A percentile compares a stretch with the other conserved stretches of the same genome.
phyloP scores from a whole-genome alignment of 2,113 vertebrate genomes.

The Xiphias gladius region DNA sequence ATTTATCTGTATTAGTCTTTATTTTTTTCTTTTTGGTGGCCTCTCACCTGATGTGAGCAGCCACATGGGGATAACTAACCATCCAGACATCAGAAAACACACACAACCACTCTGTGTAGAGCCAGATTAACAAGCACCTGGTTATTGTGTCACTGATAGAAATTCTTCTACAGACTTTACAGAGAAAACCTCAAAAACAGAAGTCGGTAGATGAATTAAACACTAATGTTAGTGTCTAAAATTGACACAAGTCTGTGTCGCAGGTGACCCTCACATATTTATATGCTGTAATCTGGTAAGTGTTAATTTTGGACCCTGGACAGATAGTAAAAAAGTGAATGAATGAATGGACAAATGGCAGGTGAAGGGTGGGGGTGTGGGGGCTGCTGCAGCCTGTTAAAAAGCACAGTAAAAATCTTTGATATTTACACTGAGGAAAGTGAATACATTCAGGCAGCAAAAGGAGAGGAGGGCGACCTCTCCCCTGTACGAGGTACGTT shows the following conservation, averaged over 20 bases:
- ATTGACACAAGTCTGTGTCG: neutral
- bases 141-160: neutral
- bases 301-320: neutral
- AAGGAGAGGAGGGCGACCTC: slow-evolving; percentile 55
- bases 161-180: neutral
- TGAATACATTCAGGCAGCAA: slow-evolving; percentile 87
- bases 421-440: slow-evolving; percentile 81
- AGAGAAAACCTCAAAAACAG: neutral
- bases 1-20: neutral
- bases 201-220: no score
- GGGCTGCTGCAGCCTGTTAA: slow-evolving; percentile 66
- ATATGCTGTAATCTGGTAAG: neutral
- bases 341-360: slow-evolving; percentile 27
- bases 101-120: slow-evolving; percentile 1
- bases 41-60: neutral
- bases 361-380: slow-evolving; percentile 7
- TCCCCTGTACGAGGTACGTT: slow-evolving; percentile 81
- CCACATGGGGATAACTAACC: neutral
- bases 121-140: neutral
- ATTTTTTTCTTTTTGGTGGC: neutral
- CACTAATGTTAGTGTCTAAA: neutral
- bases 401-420: slow-evolving; percentile 78
- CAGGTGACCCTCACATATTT: slow-evolving; percentile 4
- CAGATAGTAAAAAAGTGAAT: slow-evolving; percentile 4
- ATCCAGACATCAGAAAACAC: neutral